phyloP scores from a whole-genome alignment of 2,113 vertebrate genomes.

The Passer montanus region DNA sequence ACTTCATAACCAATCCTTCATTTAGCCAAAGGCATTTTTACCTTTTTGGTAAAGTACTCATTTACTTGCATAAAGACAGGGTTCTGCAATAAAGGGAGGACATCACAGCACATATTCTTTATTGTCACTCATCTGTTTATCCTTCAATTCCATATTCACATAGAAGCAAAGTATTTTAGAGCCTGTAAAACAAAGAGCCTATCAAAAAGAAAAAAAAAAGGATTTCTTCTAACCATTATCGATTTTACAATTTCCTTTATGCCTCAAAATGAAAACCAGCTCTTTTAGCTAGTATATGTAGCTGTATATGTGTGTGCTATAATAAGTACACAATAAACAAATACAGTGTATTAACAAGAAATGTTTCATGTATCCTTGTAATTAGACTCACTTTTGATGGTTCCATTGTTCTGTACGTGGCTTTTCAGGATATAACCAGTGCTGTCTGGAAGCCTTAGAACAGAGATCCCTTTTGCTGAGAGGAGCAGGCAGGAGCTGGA shows the following conservation, averaged over 20 bases:
- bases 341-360: not conserved
- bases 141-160: not conserved
- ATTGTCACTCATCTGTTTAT: not conserved
- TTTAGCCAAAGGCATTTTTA: not conserved
- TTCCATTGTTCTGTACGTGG: not conserved
- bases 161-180: not conserved
- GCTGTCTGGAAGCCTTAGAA: not conserved
- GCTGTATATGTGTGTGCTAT: not conserved
- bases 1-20: not conserved
- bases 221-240: not conserved
- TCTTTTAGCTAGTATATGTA: not conserved
- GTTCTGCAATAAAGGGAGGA: not conserved
- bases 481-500: not conserved
- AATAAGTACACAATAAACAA: not conserved
- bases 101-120: not conserved
- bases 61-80: not conserved
- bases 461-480: not conserved
- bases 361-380: not conserved
- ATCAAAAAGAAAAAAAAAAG: not conserved
- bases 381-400: not conserved
- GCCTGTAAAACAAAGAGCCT: not conserved
- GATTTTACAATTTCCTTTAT: not conserved
- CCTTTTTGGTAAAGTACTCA: not conserved
- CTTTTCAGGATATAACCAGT: not conserved
- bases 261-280: not conserved